Conservation (phyloP, 2,113 vertebrate genomes). For the Chloroceryle aenea region DNA sequence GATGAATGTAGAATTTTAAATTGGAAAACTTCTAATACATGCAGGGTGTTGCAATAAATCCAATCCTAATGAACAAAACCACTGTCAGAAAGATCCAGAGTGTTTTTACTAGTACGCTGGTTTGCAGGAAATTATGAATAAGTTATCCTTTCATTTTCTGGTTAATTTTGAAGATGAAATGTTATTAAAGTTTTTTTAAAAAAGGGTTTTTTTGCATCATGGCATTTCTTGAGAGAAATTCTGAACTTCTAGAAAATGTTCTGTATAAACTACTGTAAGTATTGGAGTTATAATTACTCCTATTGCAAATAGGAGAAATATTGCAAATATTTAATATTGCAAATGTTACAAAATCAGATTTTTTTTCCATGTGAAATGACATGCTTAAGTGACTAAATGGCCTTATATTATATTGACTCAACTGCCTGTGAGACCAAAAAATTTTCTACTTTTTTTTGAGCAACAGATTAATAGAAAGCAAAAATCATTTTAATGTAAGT, state of each 20-base stretch:
- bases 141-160: background rate
- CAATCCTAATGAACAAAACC: background rate
- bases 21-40: background rate
- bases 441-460: background rate
- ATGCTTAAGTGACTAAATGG: background rate
- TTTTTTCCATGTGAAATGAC: background rate
- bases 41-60: background rate
- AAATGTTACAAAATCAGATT: background rate
- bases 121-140: background rate
- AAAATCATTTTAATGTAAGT: background rate
- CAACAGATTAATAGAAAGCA: background rate
- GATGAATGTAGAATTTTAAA: background rate
- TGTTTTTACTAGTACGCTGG: background rate
- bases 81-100: background rate
- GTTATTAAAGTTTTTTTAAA: background rate
- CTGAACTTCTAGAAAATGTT: background rate
- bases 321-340: too few species aligned
- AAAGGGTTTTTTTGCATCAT: background rate
- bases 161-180: background rate
- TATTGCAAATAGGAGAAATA: background rate
- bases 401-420: background rate
- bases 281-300: background rate
- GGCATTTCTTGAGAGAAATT: background rate
- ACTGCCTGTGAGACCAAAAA: background rate
- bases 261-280: background rate